Evolutionary conservation across 2,888 invertebrate genomes (phyloP).

Genomic region (Eumerus sabulonum): DNA sequence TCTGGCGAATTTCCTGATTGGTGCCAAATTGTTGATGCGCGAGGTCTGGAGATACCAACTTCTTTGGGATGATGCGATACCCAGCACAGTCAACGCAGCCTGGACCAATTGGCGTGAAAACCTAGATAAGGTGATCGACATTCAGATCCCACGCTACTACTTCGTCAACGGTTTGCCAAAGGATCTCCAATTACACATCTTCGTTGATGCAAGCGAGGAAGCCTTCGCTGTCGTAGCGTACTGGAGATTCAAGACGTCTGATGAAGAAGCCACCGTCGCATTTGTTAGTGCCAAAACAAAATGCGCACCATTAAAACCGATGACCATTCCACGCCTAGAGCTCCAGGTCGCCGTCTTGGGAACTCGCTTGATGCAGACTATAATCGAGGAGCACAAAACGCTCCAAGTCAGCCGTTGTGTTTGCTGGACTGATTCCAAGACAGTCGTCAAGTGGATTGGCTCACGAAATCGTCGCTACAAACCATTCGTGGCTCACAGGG

Average conservation of each 20-base stretch:
- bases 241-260: slow-evolving; percentile 19
- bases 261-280: slow-evolving; percentile 24
- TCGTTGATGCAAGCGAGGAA: slow-evolving; percentile 44
- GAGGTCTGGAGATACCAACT: too few relatives aligned
- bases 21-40: too few relatives aligned
- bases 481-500: slow-evolving; percentile 66
- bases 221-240: slow-evolving; percentile 61
- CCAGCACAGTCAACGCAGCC: slow-evolving; percentile 15
- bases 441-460: slow-evolving; percentile 54
- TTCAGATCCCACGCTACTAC: slow-evolving; percentile 22
- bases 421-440: slow-evolving; percentile 43
- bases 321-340: slow-evolving; percentile 34
- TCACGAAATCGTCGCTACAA: slow-evolving; percentile 52
- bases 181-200: slow-evolving; percentile 33
- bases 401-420: too few relatives aligned
- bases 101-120: slow-evolving; percentile 25
- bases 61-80: slow-evolving; percentile 36
- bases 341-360: slow-evolving; percentile 44
- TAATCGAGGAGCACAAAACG: slow-evolving; percentile 19
- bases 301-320: slow-evolving; percentile 28
- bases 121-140: background rate
- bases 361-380: slow-evolving; percentile 15
- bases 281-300: slow-evolving; percentile 46
- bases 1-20: slow-evolving; percentile 22
- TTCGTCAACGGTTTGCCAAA: slow-evolving; percentile 6